These are phyloP conservation scores for Ailuropoda melanoleuca DNA, from an alignment of 2,113 vertebrate genomes.

Conservation along the genomic window DNA sequence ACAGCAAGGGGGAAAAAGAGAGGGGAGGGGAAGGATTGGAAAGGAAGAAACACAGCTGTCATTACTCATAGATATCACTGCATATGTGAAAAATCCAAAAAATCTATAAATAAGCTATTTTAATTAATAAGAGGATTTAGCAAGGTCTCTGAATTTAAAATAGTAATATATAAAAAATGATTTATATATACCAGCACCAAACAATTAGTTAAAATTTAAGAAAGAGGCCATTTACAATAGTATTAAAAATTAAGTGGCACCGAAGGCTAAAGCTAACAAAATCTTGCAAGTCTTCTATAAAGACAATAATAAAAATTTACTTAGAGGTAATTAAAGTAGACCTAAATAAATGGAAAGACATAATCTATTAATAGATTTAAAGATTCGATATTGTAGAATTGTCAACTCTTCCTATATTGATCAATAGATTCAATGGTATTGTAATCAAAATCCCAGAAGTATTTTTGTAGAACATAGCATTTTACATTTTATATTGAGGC, in stretches of 20 bases:
- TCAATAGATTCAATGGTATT: neutral
- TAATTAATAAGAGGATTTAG: neutral
- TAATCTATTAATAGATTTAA: neutral
- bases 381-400: neutral
- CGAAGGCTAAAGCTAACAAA: neutral
- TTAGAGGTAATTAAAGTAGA: conserved; percentile 29
- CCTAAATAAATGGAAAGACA: conserved; percentile 14
- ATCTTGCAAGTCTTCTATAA: neutral
- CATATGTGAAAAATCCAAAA: neutral
- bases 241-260: conserved; percentile 19
- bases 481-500: neutral
- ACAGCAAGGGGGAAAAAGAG: neutral
- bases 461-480: neutral
- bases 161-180: neutral
- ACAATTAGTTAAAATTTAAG: conserved; percentile 45
- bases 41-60: neutral
- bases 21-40: neutral
- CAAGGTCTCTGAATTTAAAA: conserved; percentile 51
- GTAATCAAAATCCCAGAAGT: conserved; percentile 12
- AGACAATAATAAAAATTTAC: neutral
- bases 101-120: neutral
- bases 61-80: neutral
- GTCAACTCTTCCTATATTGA: neutral
- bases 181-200: neutral
- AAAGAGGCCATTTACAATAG: conserved; percentile 10